These are phyloP conservation scores for Drosophila lacicola DNA, from an alignment of 2,888 invertebrate genomes.

Conservation along the genomic window DNA sequence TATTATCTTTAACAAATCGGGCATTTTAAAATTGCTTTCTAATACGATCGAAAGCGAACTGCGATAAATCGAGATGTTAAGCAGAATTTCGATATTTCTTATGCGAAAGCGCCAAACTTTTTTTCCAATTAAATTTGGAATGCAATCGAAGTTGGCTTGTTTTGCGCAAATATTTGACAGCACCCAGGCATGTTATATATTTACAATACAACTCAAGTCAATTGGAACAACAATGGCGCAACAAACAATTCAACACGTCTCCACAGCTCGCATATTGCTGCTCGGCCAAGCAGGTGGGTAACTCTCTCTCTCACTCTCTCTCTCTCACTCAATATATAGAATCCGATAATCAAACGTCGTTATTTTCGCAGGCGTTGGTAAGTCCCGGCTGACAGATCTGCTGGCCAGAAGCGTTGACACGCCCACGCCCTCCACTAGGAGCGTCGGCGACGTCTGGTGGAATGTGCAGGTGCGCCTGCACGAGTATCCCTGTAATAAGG, in stretches of 20 bases:
- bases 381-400: constrained; percentile 54
- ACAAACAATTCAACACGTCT: constrained; percentile 32
- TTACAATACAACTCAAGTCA: constrained; percentile 1
- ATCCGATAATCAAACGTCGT: neutral
- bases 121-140: neutral
- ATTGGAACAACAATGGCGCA: constrained; percentile 27
- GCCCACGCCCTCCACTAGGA: constrained; percentile 45
- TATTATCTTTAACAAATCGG: too few species aligned
- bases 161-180: constrained; percentile 10
- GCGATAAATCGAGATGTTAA: neutral
- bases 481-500: constrained; percentile 47
- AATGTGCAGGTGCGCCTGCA: constrained; percentile 66
- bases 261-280: constrained; percentile 63
- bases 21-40: too few species aligned
- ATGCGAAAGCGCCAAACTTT: constrained; percentile 16
- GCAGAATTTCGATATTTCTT: neutral
- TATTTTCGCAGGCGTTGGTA: constrained; percentile 59
- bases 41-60: neutral
- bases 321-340: too few species aligned
- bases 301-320: too few species aligned
- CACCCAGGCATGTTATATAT: neutral
- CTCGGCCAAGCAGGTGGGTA: constrained; percentile 56
- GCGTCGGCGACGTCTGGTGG: constrained; percentile 47
- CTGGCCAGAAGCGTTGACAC: constrained; percentile 54
- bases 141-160: constrained; percentile 19